Percentiles rank a stretch among this genome's conserved stretches.
phyloP scores from a whole-genome alignment of 2,888 invertebrate genomes.

The Cheilosia pagana region DNA sequence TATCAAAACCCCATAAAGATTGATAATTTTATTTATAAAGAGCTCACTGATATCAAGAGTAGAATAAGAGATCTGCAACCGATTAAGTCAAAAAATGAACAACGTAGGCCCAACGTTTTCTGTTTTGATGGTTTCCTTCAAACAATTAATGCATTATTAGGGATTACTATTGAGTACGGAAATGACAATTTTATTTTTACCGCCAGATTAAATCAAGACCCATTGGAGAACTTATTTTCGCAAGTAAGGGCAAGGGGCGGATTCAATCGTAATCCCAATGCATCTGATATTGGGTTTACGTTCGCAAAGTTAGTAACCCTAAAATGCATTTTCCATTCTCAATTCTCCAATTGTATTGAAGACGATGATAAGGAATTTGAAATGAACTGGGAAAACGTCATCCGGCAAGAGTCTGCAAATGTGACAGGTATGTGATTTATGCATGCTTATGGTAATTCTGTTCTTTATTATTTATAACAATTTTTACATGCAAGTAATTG shows the following conservation, averaged over 20 bases:
- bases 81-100: slow-evolving; percentile 2
- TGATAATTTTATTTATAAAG: slow-evolving; percentile 4
- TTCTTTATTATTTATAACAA: too few species aligned
- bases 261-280: slow-evolving; percentile 1
- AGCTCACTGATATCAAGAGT: background rate
- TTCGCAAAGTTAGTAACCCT: slow-evolving; percentile 4
- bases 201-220: background rate
- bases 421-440: too few species aligned
- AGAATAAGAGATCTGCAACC: slow-evolving; percentile 4
- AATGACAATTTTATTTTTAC: too few species aligned
- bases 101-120: background rate
- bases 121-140: too few species aligned
- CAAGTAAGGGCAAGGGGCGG: background rate
- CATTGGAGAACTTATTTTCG: background rate
- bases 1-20: background rate
- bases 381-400: too few species aligned
- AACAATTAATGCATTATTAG: too few species aligned
- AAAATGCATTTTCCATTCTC: slow-evolving; percentile 1
- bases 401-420: too few species aligned
- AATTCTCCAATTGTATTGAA: background rate
- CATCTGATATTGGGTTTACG: background rate
- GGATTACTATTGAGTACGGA: too few species aligned
- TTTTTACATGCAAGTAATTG: too few species aligned
- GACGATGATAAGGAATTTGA: background rate
- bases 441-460: too few species aligned